Evolutionary conservation across 1,140 invertebrate species (phyloP).

Genomic region (Zaprionus kolodkinae): DNA sequence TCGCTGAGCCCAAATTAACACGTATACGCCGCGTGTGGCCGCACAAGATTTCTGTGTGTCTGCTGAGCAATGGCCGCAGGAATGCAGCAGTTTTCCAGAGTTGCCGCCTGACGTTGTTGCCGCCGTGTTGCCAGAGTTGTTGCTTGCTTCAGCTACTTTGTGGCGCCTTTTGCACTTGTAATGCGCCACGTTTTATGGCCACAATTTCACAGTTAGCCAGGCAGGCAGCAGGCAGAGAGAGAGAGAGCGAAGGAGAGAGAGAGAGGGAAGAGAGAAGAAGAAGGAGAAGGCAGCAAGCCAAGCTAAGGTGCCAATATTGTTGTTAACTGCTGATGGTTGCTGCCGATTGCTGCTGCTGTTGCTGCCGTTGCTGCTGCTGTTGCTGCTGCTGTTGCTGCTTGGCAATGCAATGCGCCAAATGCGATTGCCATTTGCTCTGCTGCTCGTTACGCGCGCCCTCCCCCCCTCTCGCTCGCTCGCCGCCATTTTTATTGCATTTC

Average conservation of each 20-base stretch:
- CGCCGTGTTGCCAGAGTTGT: slow-evolving; percentile 9
- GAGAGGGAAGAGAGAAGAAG: neutral
- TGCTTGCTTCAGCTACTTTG: slow-evolving; percentile 47
- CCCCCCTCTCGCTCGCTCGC: slow-evolving; percentile 31
- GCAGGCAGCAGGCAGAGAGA: slow-evolving; percentile 30
- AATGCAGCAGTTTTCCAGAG: slow-evolving; percentile 4
- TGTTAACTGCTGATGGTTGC: slow-evolving; percentile 81
- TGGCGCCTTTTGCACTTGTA: slow-evolving; percentile 50
- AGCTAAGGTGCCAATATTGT: slow-evolving; percentile 78
- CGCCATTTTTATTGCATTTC: slow-evolving; percentile 74
- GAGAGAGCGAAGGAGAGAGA: neutral
- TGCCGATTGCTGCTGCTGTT: slow-evolving; percentile 43
- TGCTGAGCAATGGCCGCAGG: slow-evolving; percentile 48
- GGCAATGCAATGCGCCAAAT: slow-evolving; percentile 75
- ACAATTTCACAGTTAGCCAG: slow-evolving; percentile 78
- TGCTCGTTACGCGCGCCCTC: slow-evolving; percentile 43
- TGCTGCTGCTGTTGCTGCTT: slow-evolving; percentile 34
- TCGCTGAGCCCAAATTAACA: slow-evolving; percentile 75
- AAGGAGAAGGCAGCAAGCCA: slow-evolving; percentile 34
- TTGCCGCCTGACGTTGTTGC: neutral
- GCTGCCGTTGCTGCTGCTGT: slow-evolving; percentile 12
- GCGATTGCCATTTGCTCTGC: slow-evolving; percentile 74
- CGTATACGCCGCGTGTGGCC: slow-evolving; percentile 75
- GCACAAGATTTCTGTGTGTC: slow-evolving; percentile 69
- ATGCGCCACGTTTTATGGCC: slow-evolving; percentile 77